A percentile compares a stretch with the other conserved stretches of the same genome.
phyloP scores from a whole-genome alignment of 2,113 vertebrate species.

The Taurulus bubalis region DNA sequence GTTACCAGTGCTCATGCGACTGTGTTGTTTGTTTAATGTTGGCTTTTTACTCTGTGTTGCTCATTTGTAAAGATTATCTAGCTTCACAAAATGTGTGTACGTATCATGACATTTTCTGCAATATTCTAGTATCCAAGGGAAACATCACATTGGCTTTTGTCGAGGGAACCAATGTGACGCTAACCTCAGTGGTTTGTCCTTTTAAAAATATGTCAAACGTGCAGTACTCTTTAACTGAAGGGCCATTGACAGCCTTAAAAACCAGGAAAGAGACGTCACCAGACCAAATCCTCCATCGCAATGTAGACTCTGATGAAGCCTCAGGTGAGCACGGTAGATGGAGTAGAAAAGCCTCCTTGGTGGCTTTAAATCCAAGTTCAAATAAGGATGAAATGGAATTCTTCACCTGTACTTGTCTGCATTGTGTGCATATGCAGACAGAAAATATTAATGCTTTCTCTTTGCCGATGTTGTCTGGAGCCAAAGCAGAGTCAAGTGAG shows the following conservation, averaged over 20 bases:
- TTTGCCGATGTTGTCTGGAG: slow-evolving; percentile 40
- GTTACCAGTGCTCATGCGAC: not conserved
- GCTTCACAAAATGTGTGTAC: not conserved
- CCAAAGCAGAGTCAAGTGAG: slow-evolving; percentile 22
- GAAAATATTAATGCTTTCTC: slow-evolving; percentile 53
- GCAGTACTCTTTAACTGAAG: not conserved
- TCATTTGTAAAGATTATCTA: not conserved
- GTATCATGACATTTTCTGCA: not conserved
- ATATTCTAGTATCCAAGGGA: not conserved
- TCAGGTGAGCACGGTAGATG: not conserved
- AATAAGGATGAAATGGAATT: slow-evolving; percentile 2
- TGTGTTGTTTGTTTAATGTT: not conserved
- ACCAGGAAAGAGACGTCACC: not conserved
- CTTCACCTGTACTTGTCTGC: slow-evolving; percentile 1
- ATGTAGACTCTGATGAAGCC: not conserved
- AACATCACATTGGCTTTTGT: not conserved
- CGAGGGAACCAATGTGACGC: not conserved
- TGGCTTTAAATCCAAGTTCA: not conserved
- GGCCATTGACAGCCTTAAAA: slow-evolving; percentile 9
- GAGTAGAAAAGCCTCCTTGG: not conserved
- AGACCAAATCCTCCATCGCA: not conserved
- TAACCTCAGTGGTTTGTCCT: not conserved
- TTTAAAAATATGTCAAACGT: not conserved
- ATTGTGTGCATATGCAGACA: slow-evolving; percentile 9
- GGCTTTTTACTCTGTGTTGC: not conserved